Evolutionary conservation across 2,797 vertebrate genomes (phyloP).

Genomic region (Monodelphis domestica): DNA sequence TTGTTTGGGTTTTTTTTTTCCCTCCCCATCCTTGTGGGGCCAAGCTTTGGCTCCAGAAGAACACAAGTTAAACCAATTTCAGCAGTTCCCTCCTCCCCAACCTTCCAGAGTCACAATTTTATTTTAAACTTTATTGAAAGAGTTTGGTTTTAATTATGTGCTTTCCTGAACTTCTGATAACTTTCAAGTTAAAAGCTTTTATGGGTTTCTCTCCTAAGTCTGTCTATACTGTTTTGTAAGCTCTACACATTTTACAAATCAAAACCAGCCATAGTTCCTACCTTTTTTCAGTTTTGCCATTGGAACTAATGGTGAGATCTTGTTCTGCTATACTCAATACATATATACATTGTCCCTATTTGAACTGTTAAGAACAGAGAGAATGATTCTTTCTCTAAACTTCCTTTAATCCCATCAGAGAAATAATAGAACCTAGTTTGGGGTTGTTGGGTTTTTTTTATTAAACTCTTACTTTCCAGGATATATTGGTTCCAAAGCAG

Average conservation of each 20-base stretch:
- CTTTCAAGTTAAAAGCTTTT: slow-evolving; percentile 70
- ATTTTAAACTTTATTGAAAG: slow-evolving; percentile 72
- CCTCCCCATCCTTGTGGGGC: slow-evolving; percentile 67
- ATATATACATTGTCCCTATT: neutral
- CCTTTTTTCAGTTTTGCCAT: neutral
- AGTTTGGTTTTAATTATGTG: slow-evolving; percentile 80
- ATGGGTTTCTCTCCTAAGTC: slow-evolving; percentile 62
- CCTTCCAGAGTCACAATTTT: slow-evolving; percentile 72
- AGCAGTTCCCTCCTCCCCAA: slow-evolving; percentile 67
- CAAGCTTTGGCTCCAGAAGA: slow-evolving; percentile 67
- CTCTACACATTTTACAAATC: slow-evolving; percentile 55
- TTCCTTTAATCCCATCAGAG: slow-evolving; percentile 34
- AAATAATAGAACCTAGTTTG: neutral
- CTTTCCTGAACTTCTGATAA: slow-evolving; percentile 72
- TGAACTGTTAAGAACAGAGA: slow-evolving; percentile 19
- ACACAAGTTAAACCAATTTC: slow-evolving; percentile 71
- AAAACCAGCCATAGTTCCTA: slow-evolving; percentile 23
- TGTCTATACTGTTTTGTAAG: slow-evolving; percentile 63
- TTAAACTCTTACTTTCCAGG: too few species aligned
- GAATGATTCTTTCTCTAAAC: slow-evolving; percentile 16
- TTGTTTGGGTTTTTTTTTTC: neutral
- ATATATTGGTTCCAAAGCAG: too few species aligned
- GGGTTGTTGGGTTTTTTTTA: too few species aligned
- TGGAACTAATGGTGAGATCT: neutral
- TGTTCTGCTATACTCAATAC: slow-evolving; percentile 10